Conservation (phyloP, 2,888 invertebrate species). For the Drosophila mimica region DNA sequence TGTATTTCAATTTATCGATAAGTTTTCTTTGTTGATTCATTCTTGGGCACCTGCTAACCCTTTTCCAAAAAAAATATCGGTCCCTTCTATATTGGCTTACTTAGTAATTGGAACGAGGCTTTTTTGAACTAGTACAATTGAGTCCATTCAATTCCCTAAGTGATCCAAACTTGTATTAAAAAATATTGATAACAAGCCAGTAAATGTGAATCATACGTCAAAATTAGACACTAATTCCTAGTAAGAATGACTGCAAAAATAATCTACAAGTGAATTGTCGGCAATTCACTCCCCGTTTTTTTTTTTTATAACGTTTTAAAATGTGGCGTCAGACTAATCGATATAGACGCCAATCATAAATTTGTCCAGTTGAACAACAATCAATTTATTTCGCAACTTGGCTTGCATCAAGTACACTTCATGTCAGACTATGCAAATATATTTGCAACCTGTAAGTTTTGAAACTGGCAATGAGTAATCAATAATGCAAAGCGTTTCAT, state of each 20-base stretch:
- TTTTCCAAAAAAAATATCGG: not conserved
- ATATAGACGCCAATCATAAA: constrained; percentile 11
- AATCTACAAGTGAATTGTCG: constrained; percentile 31
- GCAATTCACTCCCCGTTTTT: not conserved
- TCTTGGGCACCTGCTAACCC: not conserved
- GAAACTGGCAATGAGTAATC: constrained; percentile 3
- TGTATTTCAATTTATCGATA: constrained; percentile 21
- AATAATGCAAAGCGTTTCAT: constrained; percentile 28
- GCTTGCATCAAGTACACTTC: not conserved
- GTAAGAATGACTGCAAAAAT: constrained; percentile 2
- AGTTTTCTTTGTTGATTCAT: not conserved
- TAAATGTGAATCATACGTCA: not conserved
- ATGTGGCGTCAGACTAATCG: constrained; percentile 30
- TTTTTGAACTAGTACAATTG: not conserved
- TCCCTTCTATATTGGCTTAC: not conserved
- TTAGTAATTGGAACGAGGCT: too few species aligned
- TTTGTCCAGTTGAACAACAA: too few species aligned
- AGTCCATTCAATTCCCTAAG: not conserved
- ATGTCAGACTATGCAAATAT: not conserved
- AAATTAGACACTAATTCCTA: not conserved
- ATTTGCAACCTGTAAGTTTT: not conserved
- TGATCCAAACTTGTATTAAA: not conserved
- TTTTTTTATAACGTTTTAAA: constrained; percentile 1
- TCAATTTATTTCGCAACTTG: too few species aligned
- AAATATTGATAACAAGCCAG: not conserved